Evolutionary conservation across 2,113 vertebrate species (phyloP), one percentile per base, ranked within the genome.

Genomic region (Callospermophilus lateralis): DNA sequence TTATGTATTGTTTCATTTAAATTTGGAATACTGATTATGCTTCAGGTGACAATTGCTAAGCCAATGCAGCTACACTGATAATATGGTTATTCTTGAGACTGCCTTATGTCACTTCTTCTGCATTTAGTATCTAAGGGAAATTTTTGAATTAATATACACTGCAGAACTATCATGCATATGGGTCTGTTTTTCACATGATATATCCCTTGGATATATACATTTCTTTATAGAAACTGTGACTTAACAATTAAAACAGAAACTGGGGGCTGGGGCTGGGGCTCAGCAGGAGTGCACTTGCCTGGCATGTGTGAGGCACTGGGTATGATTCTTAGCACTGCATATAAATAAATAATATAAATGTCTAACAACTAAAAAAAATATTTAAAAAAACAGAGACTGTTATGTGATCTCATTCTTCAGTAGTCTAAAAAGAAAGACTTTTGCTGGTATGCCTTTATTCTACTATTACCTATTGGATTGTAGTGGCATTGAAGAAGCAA

Each of bases 401-500:
- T 42, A 30, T 34, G 12, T 78, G 24, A 61, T 39, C 4, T 13
- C 6, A 20, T 78, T 78, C 48, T 68, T 77, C 16, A 30, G 8
- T 81, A 55, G 67, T 67, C 22, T n/a, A 30, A 84, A 65, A 76
- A 26, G 11, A 9, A 68, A 67, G 9, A 9, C 32, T 80, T 58
- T 67, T 67, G 1, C 65, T 83, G 53, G 28, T 73, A 39, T 84
- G 26, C 53, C 73, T 28, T 48, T 84, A 48, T 80, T 95, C 4
- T 73, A 58, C 22, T 79, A 15, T 42, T 72, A 51, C 12, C 77
- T 61, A 34, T 26, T 84, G 17, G 5, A 34, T 72, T 78, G 4
- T 65, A 13, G 42, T 53, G 30, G n/a, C 8, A 4, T 16, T 28
- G 0, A 5, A 4, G 0, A 13, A 34, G 30, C 5, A 0, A 76